These are phyloP conservation scores for Coenobita brevimanus DNA, from an alignment of 1,140 invertebrate species.

Conservation along the genomic window DNA sequence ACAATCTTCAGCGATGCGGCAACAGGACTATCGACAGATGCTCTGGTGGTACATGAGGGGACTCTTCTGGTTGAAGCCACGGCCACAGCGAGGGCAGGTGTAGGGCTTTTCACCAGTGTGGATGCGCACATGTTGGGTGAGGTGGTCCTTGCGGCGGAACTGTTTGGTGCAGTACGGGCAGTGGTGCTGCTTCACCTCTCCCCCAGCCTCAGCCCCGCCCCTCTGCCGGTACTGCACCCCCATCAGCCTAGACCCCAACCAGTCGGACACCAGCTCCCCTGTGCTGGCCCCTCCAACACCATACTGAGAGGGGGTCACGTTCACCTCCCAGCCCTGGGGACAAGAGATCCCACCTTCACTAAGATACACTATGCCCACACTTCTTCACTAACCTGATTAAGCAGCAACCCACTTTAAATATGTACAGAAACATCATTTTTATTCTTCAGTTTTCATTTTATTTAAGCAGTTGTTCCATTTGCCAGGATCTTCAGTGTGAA, in stretches of 20 bases:
- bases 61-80: conserved; percentile 76
- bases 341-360: conserved; percentile 62
- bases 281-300: neutral
- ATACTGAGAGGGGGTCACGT: conserved; percentile 19
- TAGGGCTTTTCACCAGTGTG: conserved; percentile 79
- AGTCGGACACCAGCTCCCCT: conserved; percentile 33
- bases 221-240: conserved; percentile 7
- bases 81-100: conserved; percentile 76
- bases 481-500: no score
- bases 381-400: neutral
- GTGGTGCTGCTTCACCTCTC: conserved; percentile 34
- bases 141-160: conserved; percentile 80
- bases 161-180: conserved; percentile 71
- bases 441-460: no score
- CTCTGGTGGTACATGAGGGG: conserved; percentile 72
- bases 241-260: conserved; percentile 33
- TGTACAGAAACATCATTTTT: no score
- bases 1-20: no score
- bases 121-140: conserved; percentile 81
- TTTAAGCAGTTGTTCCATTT: no score
- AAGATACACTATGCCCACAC: neutral
- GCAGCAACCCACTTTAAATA: no score
- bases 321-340: conserved; percentile 58
- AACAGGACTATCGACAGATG: conserved; percentile 51
- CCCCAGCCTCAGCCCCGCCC: conserved; percentile 14